Evolutionary conservation across 2,113 vertebrate genomes (phyloP).

Genomic region (Pandion haliaetus): DNA sequence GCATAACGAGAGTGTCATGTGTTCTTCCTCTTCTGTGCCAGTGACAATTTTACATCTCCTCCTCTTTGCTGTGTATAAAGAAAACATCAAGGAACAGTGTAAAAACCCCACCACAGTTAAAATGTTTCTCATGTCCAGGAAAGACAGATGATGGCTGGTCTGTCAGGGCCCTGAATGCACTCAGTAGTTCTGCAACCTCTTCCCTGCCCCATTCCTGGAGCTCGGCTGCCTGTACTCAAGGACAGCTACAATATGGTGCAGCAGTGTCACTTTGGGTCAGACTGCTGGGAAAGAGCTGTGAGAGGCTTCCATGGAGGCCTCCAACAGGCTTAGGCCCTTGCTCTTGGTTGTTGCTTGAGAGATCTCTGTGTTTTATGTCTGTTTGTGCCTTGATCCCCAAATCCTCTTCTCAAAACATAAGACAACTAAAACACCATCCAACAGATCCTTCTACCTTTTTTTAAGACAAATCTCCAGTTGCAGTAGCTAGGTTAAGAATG

Average conservation of each 20-base stretch:
- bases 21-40: background rate
- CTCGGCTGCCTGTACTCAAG: background rate
- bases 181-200: background rate
- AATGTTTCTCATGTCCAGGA: background rate
- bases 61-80: background rate
- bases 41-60: background rate
- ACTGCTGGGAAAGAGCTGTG: background rate
- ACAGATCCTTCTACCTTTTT: background rate
- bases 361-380: background rate
- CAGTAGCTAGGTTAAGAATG: background rate
- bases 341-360: background rate
- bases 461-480: background rate
- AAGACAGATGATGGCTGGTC: background rate
- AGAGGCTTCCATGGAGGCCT: background rate
- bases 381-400: background rate
- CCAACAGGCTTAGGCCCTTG: background rate
- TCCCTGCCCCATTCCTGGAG: background rate
- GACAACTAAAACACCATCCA: background rate
- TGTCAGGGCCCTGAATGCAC: background rate
- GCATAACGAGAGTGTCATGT: background rate
- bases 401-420: background rate
- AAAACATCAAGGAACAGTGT: fast-evolving
- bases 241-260: background rate
- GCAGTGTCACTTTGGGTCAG: background rate
- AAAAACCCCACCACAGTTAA: background rate